Conservation (phyloP, 2,113 vertebrate genomes). For the Scomber japonicus region DNA sequence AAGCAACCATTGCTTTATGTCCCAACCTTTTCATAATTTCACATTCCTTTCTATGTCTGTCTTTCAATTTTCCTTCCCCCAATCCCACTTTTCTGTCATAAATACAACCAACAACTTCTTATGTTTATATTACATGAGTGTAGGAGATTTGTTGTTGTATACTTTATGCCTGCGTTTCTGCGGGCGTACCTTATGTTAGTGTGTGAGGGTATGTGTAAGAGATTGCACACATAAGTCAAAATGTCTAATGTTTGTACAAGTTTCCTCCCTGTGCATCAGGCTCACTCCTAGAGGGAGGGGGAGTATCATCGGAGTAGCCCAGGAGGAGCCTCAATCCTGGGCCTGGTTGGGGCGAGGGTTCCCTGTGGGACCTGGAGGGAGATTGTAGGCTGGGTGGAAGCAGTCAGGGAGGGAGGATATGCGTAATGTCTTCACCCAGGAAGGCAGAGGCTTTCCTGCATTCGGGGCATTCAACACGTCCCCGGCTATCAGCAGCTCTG, state of each 20-base stretch:
- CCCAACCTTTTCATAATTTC: not conserved
- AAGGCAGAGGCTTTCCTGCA: constrained; percentile 47
- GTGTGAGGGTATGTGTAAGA: constrained; percentile 30
- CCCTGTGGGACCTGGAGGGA: constrained; percentile 55
- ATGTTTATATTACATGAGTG: constrained; percentile 48
- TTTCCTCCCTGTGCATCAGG: constrained; percentile 58
- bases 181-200: constrained; percentile 32
- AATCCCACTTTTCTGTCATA: constrained; percentile 19
- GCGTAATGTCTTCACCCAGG: constrained; percentile 68
- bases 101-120: constrained; percentile 27
- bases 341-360: constrained; percentile 32
- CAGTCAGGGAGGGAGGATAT: constrained; percentile 48
- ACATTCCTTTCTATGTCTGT: constrained; percentile 12
- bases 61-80: not conserved
- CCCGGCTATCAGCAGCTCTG: constrained; percentile 87
- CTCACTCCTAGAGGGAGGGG: constrained; percentile 33
- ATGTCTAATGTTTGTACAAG: constrained; percentile 66
- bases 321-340: constrained; percentile 55
- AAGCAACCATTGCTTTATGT: not conserved
- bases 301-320: constrained; percentile 50
- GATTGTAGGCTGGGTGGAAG: constrained; percentile 49
- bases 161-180: constrained; percentile 36
- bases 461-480: constrained; percentile 88
- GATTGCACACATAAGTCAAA: constrained; percentile 41
- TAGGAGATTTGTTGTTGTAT: constrained; percentile 51